Conservation (phyloP, 92 coral and sea anemone genomes). For the Micromussa lordhowensis region DNA sequence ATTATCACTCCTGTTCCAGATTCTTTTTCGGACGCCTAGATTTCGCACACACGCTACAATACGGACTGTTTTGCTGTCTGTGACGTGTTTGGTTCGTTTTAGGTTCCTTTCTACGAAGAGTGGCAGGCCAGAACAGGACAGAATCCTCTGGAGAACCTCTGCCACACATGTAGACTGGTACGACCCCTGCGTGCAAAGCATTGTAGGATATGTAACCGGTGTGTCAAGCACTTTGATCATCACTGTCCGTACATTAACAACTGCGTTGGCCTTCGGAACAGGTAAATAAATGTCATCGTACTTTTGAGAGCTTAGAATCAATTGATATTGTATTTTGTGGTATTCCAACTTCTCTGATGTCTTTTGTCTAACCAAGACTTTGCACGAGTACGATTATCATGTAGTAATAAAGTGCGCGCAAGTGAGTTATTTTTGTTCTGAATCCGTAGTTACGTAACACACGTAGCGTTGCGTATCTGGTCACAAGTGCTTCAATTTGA, state of each 20-base stretch:
- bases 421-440: too few relatives aligned
- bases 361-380: too few relatives aligned
- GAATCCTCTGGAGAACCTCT: conserved; percentile 89
- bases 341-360: too few relatives aligned
- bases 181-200: conserved; percentile 97
- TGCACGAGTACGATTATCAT: too few relatives aligned
- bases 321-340: too few relatives aligned
- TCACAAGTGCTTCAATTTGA: too few relatives aligned
- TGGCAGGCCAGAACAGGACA: conserved; percentile 91
- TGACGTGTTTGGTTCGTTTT: background rate
- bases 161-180: conserved; percentile 98
- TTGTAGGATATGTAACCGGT: conserved; percentile 97
- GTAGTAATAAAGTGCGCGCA: too few relatives aligned
- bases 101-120: conserved; percentile 89
- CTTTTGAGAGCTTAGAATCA: background rate
- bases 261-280: conserved; percentile 91
- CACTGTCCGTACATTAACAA: conserved; percentile 99
- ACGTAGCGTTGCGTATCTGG: too few relatives aligned
- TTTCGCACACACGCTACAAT: background rate
- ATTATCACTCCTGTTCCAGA: too few relatives aligned
- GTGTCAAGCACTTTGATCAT: conserved; percentile 95
- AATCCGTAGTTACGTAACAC: too few relatives aligned
- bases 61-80: background rate
- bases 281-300: conserved; percentile 51
- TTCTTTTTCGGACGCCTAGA: too few relatives aligned